A percentile compares a stretch with the other conserved stretches of the same genome.
Evolutionary conservation across 2,888 invertebrate species (phyloP).

Genomic region (Drosophila paramelanica): DNA sequence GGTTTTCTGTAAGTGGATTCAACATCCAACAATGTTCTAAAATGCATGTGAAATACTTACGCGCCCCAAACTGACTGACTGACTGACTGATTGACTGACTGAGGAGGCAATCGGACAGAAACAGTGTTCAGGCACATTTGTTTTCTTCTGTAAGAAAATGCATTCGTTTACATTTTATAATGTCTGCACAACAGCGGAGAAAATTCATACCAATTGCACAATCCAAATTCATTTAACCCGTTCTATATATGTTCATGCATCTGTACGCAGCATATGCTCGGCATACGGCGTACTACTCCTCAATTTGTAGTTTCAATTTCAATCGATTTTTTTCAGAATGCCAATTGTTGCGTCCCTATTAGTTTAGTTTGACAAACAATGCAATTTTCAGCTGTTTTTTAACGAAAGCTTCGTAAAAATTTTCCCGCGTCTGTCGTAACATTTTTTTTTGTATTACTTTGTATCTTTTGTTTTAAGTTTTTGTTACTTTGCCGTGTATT

Average conservation of each 20-base stretch:
- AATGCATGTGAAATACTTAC: slow-evolving; percentile 75
- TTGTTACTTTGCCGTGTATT: slow-evolving; percentile 32
- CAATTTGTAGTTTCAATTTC: slow-evolving; percentile 33
- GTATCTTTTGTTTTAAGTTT: slow-evolving; percentile 4
- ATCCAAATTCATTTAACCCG: slow-evolving; percentile 54
- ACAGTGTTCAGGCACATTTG: slow-evolving; percentile 54
- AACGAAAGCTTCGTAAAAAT: slow-evolving; percentile 62
- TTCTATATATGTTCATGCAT: slow-evolving; percentile 22
- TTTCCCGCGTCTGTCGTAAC: slow-evolving; percentile 74
- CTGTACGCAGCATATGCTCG: slow-evolving; percentile 29
- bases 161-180: slow-evolving; percentile 65
- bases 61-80: slow-evolving; percentile 38
- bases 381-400: slow-evolving; percentile 65
- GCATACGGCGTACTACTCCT: slow-evolving; percentile 37
- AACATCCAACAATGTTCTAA: slow-evolving; percentile 59
- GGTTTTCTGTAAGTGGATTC: slow-evolving; percentile 46
- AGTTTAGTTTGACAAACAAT: slow-evolving; percentile 60
- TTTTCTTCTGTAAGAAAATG: slow-evolving; percentile 66
- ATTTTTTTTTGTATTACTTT: neutral
- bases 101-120: slow-evolving; percentile 21
- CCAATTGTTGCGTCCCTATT: slow-evolving; percentile 69
- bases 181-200: slow-evolving; percentile 72
- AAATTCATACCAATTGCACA: slow-evolving; percentile 81
- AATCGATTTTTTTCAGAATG: slow-evolving; percentile 23
- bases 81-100: slow-evolving; percentile 23